phyloP scores from a whole-genome alignment of 2,888 invertebrate genomes.

The Colletes collaris region DNA sequence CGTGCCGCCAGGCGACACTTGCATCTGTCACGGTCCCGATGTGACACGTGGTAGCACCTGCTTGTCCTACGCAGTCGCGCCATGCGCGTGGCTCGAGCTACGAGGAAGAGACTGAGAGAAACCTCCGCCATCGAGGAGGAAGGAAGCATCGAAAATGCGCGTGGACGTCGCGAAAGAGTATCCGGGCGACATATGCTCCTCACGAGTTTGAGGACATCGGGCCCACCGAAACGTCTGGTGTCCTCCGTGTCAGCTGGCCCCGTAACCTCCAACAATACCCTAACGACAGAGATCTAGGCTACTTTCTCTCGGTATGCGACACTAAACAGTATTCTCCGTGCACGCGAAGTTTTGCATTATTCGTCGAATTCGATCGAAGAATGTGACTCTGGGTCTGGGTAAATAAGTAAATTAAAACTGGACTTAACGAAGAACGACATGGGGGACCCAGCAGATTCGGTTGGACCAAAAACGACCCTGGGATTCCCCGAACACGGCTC shows the following conservation, averaged over 20 bases:
- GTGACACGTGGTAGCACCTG: conserved; percentile 21
- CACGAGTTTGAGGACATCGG: conserved; percentile 16
- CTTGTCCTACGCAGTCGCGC: neutral
- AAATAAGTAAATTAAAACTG: no score
- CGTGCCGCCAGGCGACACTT: conserved; percentile 6
- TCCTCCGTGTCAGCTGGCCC: neutral
- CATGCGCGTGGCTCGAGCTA: conserved; percentile 1
- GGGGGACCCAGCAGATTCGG: no score
- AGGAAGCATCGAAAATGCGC: conserved; percentile 29
- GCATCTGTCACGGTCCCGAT: conserved; percentile 1
- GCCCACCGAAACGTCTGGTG: conserved; percentile 17
- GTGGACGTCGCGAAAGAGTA: neutral
- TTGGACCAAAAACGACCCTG: no score
- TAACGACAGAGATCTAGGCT: no score
- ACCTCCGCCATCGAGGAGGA: conserved; percentile 5
- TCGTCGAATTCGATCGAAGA: no score
- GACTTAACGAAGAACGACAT: no score
- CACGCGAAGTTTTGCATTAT: no score
- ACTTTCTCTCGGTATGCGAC: no score
- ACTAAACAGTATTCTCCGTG: no score
- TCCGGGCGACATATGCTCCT: conserved; percentile 22
- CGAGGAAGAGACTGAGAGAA: neutral
- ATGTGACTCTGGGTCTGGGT: no score
- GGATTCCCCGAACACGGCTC: no score
- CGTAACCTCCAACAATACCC: no score